Evolutionary conservation across 2,797 vertebrate genomes (phyloP), one percentile per base, ranked within the genome.

Genomic region (Rachycentron canadum): DNA sequence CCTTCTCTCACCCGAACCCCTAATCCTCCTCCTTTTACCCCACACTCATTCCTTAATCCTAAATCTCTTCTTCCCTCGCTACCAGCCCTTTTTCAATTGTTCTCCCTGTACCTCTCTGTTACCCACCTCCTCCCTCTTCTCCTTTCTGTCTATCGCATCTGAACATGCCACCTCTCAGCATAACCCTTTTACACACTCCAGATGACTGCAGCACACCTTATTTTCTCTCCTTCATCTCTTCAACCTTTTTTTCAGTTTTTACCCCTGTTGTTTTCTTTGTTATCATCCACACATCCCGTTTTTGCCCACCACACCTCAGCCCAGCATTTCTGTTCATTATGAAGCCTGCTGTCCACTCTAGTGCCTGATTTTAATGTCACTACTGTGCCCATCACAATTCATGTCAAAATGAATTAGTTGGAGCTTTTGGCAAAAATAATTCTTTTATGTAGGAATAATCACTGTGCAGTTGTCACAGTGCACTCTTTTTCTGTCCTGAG

Each of bases 41-140:
- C 87, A 85, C 89, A 90, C 90, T 91, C 89, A 30, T 88, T 92
- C 89, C 90, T 90, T 94, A 94, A 94, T 94, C 94, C 94, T 70
- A 94, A 94, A 94, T 91, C 90, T 93, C 90, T 93, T 83, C 88
- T 85, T 83, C 77, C 84, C 85, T 88, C 88, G 86, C 85, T 72
- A 83, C 69, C 74, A 78, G 64, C 41, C 72, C 61, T 81, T 81
- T 83, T 80, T 84, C 88, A 85, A 83, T 93, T 93, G 90, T 94
- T 91, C 89, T 86, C 83, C 74, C 76, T 67, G 69, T 84, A 81
- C 89, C 84, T 89, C 88, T 84, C 69, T 87, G 79, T 90, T 89
- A 72, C 85, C 67, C 74, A 83, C 85, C 82, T 86, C 82, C 83
- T 89, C 85, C 84, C 76, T 80, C 79, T 69, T 23, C 68, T 76